phyloP scores from a whole-genome alignment of 2,797 vertebrate genomes.

The Hemibagrus guttatus region DNA sequence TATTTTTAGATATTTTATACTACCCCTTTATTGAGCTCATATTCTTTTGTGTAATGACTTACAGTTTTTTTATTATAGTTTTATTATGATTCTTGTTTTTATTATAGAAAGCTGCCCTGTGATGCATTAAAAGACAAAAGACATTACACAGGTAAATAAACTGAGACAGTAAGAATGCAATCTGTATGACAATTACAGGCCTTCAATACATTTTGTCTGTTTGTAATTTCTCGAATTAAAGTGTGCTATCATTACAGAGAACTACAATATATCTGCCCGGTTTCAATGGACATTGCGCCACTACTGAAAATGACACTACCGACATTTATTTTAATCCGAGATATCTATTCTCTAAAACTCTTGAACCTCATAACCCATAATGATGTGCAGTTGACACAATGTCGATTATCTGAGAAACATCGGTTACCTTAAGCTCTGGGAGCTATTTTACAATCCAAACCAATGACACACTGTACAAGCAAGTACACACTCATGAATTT shows the following conservation, averaged over 20 bases:
- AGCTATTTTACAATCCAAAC: conserved; percentile 2
- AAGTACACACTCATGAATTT: not conserved
- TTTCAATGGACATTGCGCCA: not conserved
- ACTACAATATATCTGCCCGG: not conserved
- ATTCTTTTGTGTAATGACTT: not conserved
- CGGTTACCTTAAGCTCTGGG: not conserved
- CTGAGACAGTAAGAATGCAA: not conserved
- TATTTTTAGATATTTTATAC: not conserved
- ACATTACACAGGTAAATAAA: not conserved
- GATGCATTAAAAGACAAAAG: not conserved
- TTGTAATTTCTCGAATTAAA: not conserved
- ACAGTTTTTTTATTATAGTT: not conserved
- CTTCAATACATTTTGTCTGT: not conserved
- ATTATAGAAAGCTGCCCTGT: not conserved
- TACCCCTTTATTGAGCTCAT: not conserved
- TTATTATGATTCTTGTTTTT: not conserved
- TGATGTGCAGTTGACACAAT: not conserved
- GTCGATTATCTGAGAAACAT: not conserved
- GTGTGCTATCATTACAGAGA: not conserved
- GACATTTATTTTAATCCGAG: not conserved
- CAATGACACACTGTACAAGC: not conserved
- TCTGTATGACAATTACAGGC: not conserved
- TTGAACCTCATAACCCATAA: not conserved
- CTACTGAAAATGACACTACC: not conserved
- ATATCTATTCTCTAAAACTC: not conserved